phyloP scores from a whole-genome alignment of 53 echinoderm and acorn worm genomes.

The Hippasteria phrygiana region DNA sequence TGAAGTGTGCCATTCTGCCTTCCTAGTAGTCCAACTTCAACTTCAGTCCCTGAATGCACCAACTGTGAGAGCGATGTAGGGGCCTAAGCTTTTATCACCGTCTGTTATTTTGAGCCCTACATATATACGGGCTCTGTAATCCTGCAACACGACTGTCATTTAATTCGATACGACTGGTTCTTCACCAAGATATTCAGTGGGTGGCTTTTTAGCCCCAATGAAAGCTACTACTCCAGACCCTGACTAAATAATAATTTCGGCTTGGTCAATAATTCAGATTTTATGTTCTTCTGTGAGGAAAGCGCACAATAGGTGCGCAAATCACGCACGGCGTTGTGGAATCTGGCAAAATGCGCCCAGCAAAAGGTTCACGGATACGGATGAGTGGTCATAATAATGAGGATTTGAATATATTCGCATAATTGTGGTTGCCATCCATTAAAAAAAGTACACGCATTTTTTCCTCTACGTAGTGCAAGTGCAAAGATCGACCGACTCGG shows the following conservation, averaged over 20 bases:
- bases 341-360: neutral
- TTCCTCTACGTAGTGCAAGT: neutral
- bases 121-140: no score
- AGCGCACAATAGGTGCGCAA: neutral
- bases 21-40: no score
- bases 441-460: neutral
- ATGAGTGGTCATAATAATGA: neutral
- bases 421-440: neutral
- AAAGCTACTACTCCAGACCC: no score
- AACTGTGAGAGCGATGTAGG: no score
- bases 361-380: neutral
- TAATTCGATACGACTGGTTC: no score
- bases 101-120: no score
- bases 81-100: no score
- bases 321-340: neutral
- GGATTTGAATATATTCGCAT: neutral
- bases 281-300: neutral
- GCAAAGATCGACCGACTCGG: neutral
- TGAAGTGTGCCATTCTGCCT: neutral
- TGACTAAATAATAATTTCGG: no score
- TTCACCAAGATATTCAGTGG: no score
- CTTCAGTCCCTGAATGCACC: neutral
- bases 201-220: no score
- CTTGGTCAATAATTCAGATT: neutral
- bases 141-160: no score